phyloP scores from a whole-genome alignment of 2,888 invertebrate species.

The Drosophila prostipennis region DNA sequence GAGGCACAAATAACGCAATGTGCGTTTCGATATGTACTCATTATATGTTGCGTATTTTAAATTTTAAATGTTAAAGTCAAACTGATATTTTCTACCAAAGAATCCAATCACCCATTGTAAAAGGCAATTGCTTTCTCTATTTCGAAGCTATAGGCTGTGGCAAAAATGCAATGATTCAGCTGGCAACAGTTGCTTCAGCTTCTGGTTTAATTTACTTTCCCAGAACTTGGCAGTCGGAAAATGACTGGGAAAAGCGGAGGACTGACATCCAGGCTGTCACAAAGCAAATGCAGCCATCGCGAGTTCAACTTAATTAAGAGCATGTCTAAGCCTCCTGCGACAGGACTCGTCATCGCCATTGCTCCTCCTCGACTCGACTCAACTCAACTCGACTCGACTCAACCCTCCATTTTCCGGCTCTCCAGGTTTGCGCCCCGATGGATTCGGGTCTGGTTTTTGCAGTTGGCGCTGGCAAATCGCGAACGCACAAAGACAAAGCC shows the following conservation, averaged over 20 bases:
- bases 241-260: not conserved
- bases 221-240: constrained; percentile 21
- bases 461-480: constrained; percentile 52
- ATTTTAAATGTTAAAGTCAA: too few species aligned
- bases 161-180: constrained; percentile 26
- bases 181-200: constrained; percentile 50
- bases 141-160: not conserved
- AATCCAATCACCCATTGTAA: not conserved
- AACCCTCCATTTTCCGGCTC: constrained; percentile 9
- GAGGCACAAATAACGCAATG: not conserved
- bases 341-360: constrained; percentile 30
- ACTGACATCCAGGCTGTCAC: constrained; percentile 25
- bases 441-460: constrained; percentile 57
- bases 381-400: too few species aligned
- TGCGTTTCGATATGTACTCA: not conserved
- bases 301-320: constrained; percentile 73
- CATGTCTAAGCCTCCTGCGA: constrained; percentile 46
- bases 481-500: constrained; percentile 75
- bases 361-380: not conserved
- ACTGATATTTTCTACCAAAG: not conserved
- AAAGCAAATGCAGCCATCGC: constrained; percentile 57
- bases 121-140: not conserved
- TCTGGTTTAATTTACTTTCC: constrained; percentile 26
- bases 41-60: not conserved
- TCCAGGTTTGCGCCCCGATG: constrained; percentile 58